Base-by-base conservation (phyloP, 2,797 vertebrate genomes). In the Catharus ustulatus region DNA sequence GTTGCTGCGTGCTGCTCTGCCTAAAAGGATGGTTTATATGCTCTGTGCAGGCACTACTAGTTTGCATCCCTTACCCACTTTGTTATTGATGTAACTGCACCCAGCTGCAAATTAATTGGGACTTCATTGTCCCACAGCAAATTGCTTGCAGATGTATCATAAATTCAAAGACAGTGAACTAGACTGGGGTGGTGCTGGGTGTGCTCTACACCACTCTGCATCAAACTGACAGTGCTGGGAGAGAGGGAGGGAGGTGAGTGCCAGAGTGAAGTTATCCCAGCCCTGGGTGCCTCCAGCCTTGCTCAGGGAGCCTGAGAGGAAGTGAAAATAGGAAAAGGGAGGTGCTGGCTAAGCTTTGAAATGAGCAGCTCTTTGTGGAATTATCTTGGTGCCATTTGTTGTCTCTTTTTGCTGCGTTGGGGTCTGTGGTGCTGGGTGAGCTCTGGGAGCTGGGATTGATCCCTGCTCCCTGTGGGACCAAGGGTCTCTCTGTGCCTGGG, bases 51-150 rank as follows among this genome's bases (percentile, higher is more conserved):
- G 57, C 80, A n/a, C 73, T 49, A 14, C 82, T 51, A 8, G 76
- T 76, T 86, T 91, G 43, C 46, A 62, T 73, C 72, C 36, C 64
- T 78, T 59, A 72, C 21, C 80, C 18, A 24, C 62, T 89, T 59
- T 26, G 51, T 75, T 93, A 45, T 16, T 74, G 87, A 54, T 80
- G 89, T 87, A 87, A 84, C 87, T 82, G 77, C 74, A 91, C 58
- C 62, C 61, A 55, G 84, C 74, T 13, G 6, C 79, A 85, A 74
- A 93, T 84, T 84, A 92, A 95, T 83, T 94, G 48, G 26, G 52
- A 11, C 69, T 93, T 73, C 10, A 20, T 91, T 94, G 73, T 79
- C 87, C 71, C 45, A 34, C 59, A 86, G 82, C 67, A 88, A 87
- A 86, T 89, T 93, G 62, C 67, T 83, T 81, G 67, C 36, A 79